Evolutionary conservation across 2,888 invertebrate species (phyloP).

Genomic region (Hyles lineata): DNA sequence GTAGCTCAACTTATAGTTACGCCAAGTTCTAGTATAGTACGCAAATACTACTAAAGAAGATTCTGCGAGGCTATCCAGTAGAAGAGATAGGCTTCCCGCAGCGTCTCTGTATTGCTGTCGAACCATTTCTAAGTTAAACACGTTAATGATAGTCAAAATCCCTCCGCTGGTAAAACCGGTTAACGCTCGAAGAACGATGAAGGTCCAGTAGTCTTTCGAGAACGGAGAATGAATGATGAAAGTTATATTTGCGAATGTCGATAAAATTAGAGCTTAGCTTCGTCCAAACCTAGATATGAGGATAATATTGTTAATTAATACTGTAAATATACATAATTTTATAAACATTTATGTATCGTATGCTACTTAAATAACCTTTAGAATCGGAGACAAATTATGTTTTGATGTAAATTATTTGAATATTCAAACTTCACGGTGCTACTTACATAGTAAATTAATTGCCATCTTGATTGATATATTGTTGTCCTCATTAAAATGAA

Average conservation of each 20-base stretch:
- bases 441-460: neutral
- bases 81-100: conserved; percentile 47
- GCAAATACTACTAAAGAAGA: conserved; percentile 54
- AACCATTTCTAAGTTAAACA: conserved; percentile 84
- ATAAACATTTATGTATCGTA: no score
- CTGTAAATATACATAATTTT: neutral
- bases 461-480: neutral
- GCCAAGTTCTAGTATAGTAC: conserved; percentile 57
- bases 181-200: conserved; percentile 86
- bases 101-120: conserved; percentile 77
- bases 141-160: conserved; percentile 84
- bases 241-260: conserved; percentile 86
- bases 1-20: conserved; percentile 49
- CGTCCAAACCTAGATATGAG: conserved; percentile 61
- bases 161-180: conserved; percentile 90
- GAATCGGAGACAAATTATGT: no score
- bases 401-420: no score
- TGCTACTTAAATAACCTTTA: no score
- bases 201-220: conserved; percentile 82
- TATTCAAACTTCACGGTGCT: no score
- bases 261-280: conserved; percentile 86
- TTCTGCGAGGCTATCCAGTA: conserved; percentile 54
- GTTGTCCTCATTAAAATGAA: neutral
- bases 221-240: conserved; percentile 87
- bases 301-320: neutral